Conservation (phyloP, 2,113 vertebrate species). For the Oenanthe melanoleuca region DNA sequence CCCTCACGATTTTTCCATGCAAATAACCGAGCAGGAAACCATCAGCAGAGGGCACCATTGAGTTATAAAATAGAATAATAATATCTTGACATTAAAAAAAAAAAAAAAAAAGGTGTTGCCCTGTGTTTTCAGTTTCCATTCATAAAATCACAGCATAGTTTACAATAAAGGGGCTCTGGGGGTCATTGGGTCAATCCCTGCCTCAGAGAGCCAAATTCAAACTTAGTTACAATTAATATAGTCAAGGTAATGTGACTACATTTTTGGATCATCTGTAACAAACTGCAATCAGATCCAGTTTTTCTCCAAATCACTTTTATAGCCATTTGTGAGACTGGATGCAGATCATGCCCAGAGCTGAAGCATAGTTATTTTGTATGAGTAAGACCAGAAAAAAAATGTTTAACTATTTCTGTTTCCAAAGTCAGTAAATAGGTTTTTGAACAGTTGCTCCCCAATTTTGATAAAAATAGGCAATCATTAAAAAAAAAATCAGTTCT, state of each 20-base stretch:
- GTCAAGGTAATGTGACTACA: neutral
- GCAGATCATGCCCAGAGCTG: neutral
- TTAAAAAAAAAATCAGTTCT: neutral
- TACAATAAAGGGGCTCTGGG: neutral
- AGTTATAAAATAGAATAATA: neutral
- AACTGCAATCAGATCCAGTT: neutral
- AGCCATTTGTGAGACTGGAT: neutral
- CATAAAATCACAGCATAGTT: neutral
- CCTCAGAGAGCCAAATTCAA: neutral
- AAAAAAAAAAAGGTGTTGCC: neutral
- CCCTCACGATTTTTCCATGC: rapidly evolving
- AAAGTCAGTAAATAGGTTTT: neutral
- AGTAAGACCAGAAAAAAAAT: neutral
- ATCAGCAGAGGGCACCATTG: slow-evolving; percentile 63
- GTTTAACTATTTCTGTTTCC: neutral
- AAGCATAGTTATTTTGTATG: neutral
- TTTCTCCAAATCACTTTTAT: neutral
- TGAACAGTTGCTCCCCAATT: neutral
- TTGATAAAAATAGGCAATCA: neutral
- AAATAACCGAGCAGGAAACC: neutral
- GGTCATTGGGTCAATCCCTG: neutral
- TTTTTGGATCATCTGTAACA: neutral
- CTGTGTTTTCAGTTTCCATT: neutral
- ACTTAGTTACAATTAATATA: neutral
- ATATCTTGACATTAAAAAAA: rapidly evolving